Evolutionary conservation across 2,113 vertebrate genomes (phyloP), one percentile per base, ranked within the genome.

Genomic region (Genyomyrus donnyi): DNA sequence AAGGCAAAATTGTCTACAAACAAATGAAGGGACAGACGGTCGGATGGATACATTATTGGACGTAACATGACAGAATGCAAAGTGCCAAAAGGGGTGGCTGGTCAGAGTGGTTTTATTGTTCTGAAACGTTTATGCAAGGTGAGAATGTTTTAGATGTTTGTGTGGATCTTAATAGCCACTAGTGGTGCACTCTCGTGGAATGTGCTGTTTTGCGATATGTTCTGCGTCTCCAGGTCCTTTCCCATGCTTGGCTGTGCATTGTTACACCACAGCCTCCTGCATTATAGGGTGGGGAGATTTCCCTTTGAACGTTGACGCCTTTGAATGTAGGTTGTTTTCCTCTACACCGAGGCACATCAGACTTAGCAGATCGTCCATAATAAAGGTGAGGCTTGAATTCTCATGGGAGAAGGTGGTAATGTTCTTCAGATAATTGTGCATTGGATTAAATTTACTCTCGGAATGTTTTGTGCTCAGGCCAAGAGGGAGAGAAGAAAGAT

Each of bases 331-430:
- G 24, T 83, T 53, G 74, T 89, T 83, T 89, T 10, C 24, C 15
- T 80, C 56, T 31, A 35, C 10, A 8, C 70, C 49, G 15, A 5
- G 49, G 39, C 50, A 62, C 49, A 89, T 50, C 27, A 80, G 21
- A 80, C n/a, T 74, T 62, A 89, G 88, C 48, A 89, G 88, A 83
- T 53, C n/a, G 27, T 89, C 49, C 35, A 48, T 89, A 53, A 53
- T 48, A 52, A 39, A 11, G 66, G 13, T 80, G 66, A 89, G n/a
- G 88, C 70, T 13, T 50, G 45, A 62, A 77, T 49, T 50, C 45
- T 35, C 42, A 15, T 31, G 88, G 62, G 88, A 50, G 88, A 50
- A 35, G 27, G 42, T 27, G 27, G 52, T 88, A 58, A 88, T 77
- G 62, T 89, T 89, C 46, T 89, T 89, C 46, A 27, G 45, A 70